Evolutionary conservation across 2,888 invertebrate species (phyloP).

Genomic region (Sarcophaga subvicina): DNA sequence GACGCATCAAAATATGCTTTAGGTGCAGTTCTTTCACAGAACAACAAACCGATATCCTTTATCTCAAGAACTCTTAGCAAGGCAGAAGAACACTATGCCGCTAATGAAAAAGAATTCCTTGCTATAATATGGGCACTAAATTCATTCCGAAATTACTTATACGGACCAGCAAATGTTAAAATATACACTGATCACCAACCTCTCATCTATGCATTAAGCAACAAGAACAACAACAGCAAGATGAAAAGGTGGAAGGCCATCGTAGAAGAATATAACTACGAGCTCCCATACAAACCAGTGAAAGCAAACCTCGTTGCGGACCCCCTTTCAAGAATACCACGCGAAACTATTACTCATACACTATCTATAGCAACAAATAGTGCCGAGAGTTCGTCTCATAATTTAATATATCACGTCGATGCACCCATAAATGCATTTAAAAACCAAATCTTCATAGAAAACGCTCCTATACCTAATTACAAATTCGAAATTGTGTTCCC

Average conservation of each 20-base stretch:
- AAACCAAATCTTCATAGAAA: constrained; percentile 18
- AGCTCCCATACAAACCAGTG: constrained; percentile 9
- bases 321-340: constrained; percentile 10
- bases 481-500: background rate
- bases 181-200: constrained; percentile 51
- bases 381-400: constrained; percentile 12
- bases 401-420: background rate
- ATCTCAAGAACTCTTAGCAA: background rate
- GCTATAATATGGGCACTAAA: constrained; percentile 39
- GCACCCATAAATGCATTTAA: constrained; percentile 13
- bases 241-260: background rate
- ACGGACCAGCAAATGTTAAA: constrained; percentile 14
- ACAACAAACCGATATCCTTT: constrained; percentile 17
- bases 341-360: background rate
- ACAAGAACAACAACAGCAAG: no score
- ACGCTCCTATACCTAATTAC: background rate
- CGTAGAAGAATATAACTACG: constrained; percentile 8
- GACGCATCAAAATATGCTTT: constrained; percentile 19
- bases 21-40: constrained; percentile 4
- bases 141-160: constrained; percentile 37
- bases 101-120: constrained; percentile 18
- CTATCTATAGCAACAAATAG: background rate
- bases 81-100: background rate
- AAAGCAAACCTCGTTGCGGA: constrained; percentile 19
- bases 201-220: constrained; percentile 31